Evolutionary conservation across 2,797 vertebrate species (phyloP), one percentile per base, ranked within the genome.

Genomic region (Sebastes paucispinis): DNA sequence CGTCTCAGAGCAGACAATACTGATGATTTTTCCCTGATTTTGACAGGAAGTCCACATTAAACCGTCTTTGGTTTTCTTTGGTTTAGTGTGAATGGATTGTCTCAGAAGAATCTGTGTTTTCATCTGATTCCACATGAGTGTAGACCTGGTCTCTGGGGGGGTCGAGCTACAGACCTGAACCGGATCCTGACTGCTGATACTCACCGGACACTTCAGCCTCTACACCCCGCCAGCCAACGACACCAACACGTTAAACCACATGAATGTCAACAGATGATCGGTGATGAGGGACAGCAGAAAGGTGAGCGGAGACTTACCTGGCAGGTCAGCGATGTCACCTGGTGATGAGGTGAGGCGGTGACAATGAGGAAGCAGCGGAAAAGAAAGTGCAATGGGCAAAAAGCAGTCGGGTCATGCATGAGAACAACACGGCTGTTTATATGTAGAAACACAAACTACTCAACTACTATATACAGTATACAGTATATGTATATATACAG

Each of bases 321-420:
- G 93, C 86, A 95, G 94, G 87, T 98, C 97, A 83, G 92, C 89
- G 92, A 94, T 89, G 92, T 97, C 97, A 94, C 97, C 98, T 99
- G 88, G 84, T 39, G 88, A 92, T 92, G 95, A 96, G 94, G 94
- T 94, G 96, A 94, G 95, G 83, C 25, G 34, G 96, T 96, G 96
- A 91, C 94, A 92, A 97, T 97, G 96, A 96, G 92, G 95, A 96
- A 96, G 96, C 95, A 89, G 93, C 92, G 93, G 93, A 84, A 94
- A 94, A 84, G 92, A 96, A 97, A 93, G 94, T 90, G 95, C 93
- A 91, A 92, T 96, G 93, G 96, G 93, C 95, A 69, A 68, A 88
- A 69, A 83, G 87, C 85, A 79, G 87, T 80, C 43, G 25, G 14
- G 12, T 75, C 74, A 85, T 80, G 89, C 81, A 82, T 66, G 76